Conservation (phyloP, 2,797 vertebrate genomes). For the Xerus rutilus region DNA sequence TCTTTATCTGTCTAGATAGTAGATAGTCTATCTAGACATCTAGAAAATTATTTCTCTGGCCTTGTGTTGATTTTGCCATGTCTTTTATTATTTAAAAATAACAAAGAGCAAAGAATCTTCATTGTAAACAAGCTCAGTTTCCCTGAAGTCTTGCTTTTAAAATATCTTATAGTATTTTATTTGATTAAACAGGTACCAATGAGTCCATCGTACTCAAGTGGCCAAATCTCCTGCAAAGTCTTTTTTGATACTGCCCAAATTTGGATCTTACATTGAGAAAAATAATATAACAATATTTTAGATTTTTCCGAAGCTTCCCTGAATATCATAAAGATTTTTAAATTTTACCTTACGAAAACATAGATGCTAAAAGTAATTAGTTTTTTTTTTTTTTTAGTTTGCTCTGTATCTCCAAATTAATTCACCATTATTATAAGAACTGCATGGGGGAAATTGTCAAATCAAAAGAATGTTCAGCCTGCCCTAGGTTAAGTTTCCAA, state of each 20-base stretch:
- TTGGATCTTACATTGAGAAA: background rate
- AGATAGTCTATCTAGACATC: background rate
- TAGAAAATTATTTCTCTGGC: background rate
- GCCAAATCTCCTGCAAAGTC: background rate
- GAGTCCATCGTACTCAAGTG: background rate
- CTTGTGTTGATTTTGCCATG: background rate
- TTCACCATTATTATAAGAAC: background rate
- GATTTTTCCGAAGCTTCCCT: background rate
- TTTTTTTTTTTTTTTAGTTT: background rate
- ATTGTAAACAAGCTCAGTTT: background rate
- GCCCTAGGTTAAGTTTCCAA: slow-evolving; percentile 21
- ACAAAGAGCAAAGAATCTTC: background rate
- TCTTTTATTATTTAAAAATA: slow-evolving; percentile 62
- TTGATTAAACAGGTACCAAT: background rate
- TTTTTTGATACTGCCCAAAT: background rate
- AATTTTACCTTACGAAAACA: slow-evolving; percentile 38
- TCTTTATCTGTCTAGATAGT: background rate
- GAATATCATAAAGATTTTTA: slow-evolving; percentile 14
- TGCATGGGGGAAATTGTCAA: background rate
- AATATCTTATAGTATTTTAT: background rate
- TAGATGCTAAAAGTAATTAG: background rate
- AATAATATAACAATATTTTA: background rate
- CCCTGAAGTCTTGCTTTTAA: background rate
- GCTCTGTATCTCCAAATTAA: background rate
- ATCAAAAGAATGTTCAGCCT: slow-evolving; percentile 7